Percentiles rank a stretch among this genome's conserved stretches.
phyloP scores from a whole-genome alignment of 1,140 invertebrate species.

The Microvelia longipes region DNA sequence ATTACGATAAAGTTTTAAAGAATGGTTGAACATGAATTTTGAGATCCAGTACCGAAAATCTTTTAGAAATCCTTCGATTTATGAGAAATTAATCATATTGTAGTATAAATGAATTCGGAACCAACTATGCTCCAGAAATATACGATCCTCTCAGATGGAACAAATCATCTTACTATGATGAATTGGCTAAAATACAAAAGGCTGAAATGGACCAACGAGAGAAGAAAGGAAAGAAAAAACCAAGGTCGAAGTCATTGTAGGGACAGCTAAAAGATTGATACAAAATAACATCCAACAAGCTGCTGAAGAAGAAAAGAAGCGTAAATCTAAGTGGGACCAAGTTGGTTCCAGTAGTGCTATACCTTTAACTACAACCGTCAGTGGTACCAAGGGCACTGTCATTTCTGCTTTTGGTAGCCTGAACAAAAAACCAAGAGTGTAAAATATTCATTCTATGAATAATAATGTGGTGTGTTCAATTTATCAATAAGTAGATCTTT shows the following conservation, averaged over 20 bases:
- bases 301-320: conserved; percentile 46
- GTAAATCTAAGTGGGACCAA: conserved; percentile 85
- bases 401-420: conserved; percentile 78
- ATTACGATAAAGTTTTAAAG: no score
- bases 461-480: no score
- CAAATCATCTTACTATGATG: conserved; percentile 85
- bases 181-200: conserved; percentile 75
- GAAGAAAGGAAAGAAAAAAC: conserved; percentile 78
- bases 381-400: conserved; percentile 70
- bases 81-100: conserved; percentile 92
- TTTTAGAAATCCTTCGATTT: conserved; percentile 92
- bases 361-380: conserved; percentile 53
- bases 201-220: conserved; percentile 82
- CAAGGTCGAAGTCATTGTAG: conserved; percentile 73
- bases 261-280: conserved; percentile 52
- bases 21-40: conserved; percentile 72
- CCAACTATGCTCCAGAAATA: conserved; percentile 81
- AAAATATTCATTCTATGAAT: conserved; percentile 23
- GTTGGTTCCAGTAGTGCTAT: conserved; percentile 45
- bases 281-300: conserved; percentile 22
- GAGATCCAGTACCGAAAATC: conserved; percentile 80
- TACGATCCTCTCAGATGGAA: conserved; percentile 85
- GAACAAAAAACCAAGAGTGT: conserved; percentile 56
- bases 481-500: no score
- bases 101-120: conserved; percentile 86